Conservation (phyloP, 1,140 invertebrate species). For the Drosophila orena region DNA sequence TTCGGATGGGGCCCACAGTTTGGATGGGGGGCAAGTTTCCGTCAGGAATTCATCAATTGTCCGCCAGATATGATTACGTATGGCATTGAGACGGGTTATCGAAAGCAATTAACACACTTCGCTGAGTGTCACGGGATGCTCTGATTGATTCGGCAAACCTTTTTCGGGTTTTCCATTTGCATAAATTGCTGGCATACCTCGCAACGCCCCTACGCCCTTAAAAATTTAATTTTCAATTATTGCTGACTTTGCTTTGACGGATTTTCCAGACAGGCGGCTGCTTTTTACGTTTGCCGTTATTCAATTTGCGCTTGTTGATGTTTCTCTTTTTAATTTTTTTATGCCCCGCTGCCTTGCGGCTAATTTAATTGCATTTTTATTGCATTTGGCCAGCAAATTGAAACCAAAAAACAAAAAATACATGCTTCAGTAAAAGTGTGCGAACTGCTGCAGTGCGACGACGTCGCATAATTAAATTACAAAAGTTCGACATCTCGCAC, state of each 20-base stretch:
- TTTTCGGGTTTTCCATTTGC: constrained; percentile 63
- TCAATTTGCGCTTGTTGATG: constrained; percentile 61
- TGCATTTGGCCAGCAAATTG: constrained; percentile 58
- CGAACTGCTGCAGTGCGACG: constrained; percentile 25
- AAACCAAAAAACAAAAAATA: constrained; percentile 26
- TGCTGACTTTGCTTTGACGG: constrained; percentile 50
- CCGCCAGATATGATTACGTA: constrained; percentile 22
- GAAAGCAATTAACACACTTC: constrained; percentile 70
- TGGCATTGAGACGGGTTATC: constrained; percentile 26
- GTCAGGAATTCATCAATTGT: constrained; percentile 12
- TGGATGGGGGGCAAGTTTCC: constrained; percentile 3
- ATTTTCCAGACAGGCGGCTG: constrained; percentile 20
- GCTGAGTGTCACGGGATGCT: constrained; percentile 30
- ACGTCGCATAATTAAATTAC: constrained; percentile 60
- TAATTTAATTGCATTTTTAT: constrained; percentile 82
- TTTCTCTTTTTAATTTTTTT: constrained; percentile 46
- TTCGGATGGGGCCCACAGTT: constrained; percentile 32
- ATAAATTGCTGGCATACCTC: constrained; percentile 47
- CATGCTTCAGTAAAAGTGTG: constrained; percentile 15
- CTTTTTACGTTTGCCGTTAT: constrained; percentile 52
- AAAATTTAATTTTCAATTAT: constrained; percentile 79
- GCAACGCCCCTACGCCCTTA: constrained; percentile 26
- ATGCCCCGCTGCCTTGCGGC: constrained; percentile 62
- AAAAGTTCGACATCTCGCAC: constrained; percentile 16
- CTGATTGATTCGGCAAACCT: constrained; percentile 66